Evolutionary conservation across 2,888 invertebrate genomes (phyloP), one percentile per base, ranked within the genome.

Genomic region (Drosophila birchii): DNA sequence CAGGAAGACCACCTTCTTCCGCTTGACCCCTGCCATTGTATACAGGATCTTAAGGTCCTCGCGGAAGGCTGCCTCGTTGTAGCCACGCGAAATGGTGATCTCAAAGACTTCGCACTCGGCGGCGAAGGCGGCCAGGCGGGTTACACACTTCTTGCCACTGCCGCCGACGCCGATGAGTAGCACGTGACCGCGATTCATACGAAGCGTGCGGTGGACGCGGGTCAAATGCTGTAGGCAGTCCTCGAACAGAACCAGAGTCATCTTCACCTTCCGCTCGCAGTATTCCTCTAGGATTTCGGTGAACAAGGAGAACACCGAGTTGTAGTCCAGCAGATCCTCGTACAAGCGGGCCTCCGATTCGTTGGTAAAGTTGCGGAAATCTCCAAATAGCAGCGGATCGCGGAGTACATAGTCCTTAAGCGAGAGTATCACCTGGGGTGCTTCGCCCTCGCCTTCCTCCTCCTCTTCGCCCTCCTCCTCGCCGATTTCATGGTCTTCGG

Each of bases 211-310:
- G 83, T 98, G 98, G 14, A 97, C 94, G 51, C 98, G 94, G 0
- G 97, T 98, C 87, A 98, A 91, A 92, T 98, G 98, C 90, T 98
- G 98, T 57, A 98, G 92, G 45, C 97, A 98, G 90, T 98, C 98
- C 89, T 98, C 97, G 91, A 98, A 98, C 29, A 98, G 93, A 0
- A 98, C 97, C 77, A 98, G 94, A 29, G 95, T 95, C 93, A 98
- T 94, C 88, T 96, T 95, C 69, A 94, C 94, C 56, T 94, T 93
- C 29, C 94, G 94, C 80, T 97, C 97, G 90, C 96, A 96, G 92
- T 96, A 98, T 80, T 97, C 96, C 79, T 96, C 96, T 47, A 98
- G 91, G 76, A 98, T 97, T 96, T 98, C 98, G 93, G 96, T 96
- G 88, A 98, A 97, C 2, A 98, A 93, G 80, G 95, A 96, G 90